Evolutionary conservation across 2,888 invertebrate species (phyloP).

Genomic region (Synanthedon andrenaeformis): DNA sequence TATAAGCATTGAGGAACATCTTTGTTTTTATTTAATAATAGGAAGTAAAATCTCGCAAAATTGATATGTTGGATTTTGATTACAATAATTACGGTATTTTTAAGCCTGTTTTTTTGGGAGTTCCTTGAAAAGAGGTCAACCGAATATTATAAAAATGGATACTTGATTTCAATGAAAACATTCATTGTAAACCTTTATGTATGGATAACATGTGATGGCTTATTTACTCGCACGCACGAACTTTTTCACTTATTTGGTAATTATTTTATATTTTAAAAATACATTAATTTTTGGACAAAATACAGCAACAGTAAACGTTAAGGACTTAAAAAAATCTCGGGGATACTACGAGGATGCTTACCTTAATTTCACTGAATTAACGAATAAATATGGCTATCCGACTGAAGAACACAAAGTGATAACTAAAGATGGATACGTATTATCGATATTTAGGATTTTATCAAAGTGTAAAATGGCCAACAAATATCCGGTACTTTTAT

Average conservation of each 20-base stretch:
- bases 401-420: constrained; percentile 31
- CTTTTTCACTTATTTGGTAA: background rate
- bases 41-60: no score
- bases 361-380: constrained; percentile 41
- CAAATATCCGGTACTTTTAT: constrained; percentile 1
- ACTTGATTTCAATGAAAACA: constrained; percentile 35
- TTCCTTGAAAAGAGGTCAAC: constrained; percentile 33
- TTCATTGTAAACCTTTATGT: constrained; percentile 25
- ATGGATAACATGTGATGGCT: constrained; percentile 22
- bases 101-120: background rate
- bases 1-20: no score
- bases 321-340: constrained; percentile 31
- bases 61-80: no score
- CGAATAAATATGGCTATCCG: constrained; percentile 32
- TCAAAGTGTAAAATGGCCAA: constrained; percentile 23
- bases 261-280: background rate
- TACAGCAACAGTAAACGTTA: constrained; percentile 29
- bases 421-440: constrained; percentile 45
- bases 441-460: constrained; percentile 35
- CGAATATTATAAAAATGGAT: constrained; percentile 49
- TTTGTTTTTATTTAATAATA: no score
- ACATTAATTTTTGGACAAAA: constrained; percentile 7
- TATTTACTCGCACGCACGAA: background rate
- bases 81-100: background rate
- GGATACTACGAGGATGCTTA: constrained; percentile 48